Conservation (phyloP, 2,888 invertebrate species). For the Tenodera sinensis region DNA sequence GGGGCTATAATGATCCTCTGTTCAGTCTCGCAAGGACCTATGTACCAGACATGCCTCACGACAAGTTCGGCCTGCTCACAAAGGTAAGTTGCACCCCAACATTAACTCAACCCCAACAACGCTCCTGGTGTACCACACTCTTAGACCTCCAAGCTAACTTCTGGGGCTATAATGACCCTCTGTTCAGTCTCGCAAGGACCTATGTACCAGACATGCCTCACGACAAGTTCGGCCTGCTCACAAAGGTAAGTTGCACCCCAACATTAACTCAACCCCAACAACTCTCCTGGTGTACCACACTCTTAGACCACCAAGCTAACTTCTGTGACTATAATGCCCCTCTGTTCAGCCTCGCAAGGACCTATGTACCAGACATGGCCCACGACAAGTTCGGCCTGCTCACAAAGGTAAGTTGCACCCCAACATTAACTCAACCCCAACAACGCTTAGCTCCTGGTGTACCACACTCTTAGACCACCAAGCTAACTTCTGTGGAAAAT, state of each 20-base stretch:
- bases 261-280: too few species aligned
- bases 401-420: slow-evolving; percentile 63
- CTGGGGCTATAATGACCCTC: slow-evolving; percentile 68
- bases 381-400: slow-evolving; percentile 65
- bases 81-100: too few species aligned
- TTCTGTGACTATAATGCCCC: slow-evolving; percentile 67
- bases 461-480: too few species aligned
- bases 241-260: too few species aligned
- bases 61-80: slow-evolving; percentile 66
- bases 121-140: too few species aligned
- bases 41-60: slow-evolving; percentile 46
- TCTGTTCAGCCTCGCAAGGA: slow-evolving; percentile 52
- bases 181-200: slow-evolving; percentile 52
- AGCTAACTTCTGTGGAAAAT: slow-evolving; percentile 49
- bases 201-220: slow-evolving; percentile 46
- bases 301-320: too few species aligned
- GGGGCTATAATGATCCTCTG: slow-evolving; percentile 69
- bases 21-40: slow-evolving; percentile 52
- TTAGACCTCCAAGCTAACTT: too few species aligned
- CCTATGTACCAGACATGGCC: slow-evolving; percentile 46
- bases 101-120: too few species aligned
- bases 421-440: too few species aligned
- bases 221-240: slow-evolving; percentile 65
- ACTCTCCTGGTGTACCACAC: too few species aligned
- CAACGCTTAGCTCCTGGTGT: too few species aligned